Conservation (phyloP, 2,888 invertebrate species). For the Andrena bicolor region DNA sequence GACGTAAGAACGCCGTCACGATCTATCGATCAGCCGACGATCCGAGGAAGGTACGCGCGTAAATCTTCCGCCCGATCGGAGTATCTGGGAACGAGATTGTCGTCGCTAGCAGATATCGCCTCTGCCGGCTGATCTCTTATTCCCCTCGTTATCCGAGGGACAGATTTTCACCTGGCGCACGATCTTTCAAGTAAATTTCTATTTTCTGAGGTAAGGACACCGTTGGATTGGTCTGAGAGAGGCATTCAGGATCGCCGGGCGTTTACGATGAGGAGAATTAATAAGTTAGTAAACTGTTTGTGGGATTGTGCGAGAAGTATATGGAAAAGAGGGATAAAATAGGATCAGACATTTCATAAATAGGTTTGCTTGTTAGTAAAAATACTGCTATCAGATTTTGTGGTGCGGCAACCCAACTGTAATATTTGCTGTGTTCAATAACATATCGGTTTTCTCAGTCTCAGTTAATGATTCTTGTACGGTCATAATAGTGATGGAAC, state of each 20-base stretch:
- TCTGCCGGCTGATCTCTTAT: conserved; percentile 33
- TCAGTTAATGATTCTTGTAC: no score
- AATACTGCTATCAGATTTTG: no score
- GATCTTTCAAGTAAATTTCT: conserved; percentile 15
- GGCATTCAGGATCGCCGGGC: background rate
- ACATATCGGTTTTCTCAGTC: no score
- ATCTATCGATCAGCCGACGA: conserved; percentile 66
- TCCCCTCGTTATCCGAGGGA: conserved; percentile 25
- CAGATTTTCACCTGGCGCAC: conserved; percentile 22
- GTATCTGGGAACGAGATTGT: conserved; percentile 47
- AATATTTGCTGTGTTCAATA: no score
- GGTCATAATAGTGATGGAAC: no score
- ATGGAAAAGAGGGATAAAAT: background rate
- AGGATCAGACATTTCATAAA: background rate
- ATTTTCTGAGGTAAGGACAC: background rate
- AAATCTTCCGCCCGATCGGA: conserved; percentile 50
- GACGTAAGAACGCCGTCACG: conserved; percentile 59
- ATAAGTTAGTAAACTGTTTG: background rate
- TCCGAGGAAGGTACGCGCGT: conserved; percentile 57
- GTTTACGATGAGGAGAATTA: background rate
- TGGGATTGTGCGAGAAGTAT: background rate
- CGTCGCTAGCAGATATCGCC: conserved; percentile 31
- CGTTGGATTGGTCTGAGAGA: background rate
- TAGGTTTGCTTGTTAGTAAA: background rate
- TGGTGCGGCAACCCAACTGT: no score